Base-by-base conservation (phyloP, 2,113 vertebrate species). In the Lontra canadensis region DNA sequence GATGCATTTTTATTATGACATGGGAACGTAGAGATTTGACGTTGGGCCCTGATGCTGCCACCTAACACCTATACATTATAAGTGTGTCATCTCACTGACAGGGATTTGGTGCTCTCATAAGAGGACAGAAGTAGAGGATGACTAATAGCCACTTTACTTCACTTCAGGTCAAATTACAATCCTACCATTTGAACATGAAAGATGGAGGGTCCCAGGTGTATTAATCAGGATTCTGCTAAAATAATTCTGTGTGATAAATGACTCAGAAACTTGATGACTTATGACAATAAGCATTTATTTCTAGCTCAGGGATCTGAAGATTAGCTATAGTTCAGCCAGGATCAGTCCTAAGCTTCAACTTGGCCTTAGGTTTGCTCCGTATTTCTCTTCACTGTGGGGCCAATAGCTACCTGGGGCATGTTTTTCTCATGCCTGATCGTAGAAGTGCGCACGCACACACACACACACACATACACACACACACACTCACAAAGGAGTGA, bases 1-100 rank as follows among this genome's bases (percentile, higher is more conserved):
- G 18, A 47, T 95, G 91, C 78, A n/a, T 86, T 97, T 97, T 87
- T 82, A 84, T 67, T n/a, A 93, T 67, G 12, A 84, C 47, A 25
- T 80, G 55, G 23, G 17, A n/a, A 74, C 86, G 17, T 29, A 92
- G 74, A 39, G 8, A 49, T 92, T 17, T 90, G 61, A 67, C 23
- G n/a, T 80, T 17, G 47, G n/a, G 31, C 14, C 29, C 14, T 82
- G 44, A 96, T 20, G 87, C 49, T 87, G 17, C 59, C 71, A 89
- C 34, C 7, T 83, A 81, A 83, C 61, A 61, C 4, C 17, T n/a
- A 9, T 79, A 31, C 29, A 21, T 95, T 61, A 86, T 25, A 23
- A 20, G 23, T 44, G 82, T 96, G 18, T 84, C 80, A 90, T 71
- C 36, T 90, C 14, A 55, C 5, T 63, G 3, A 34, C 10, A 74